Base-by-base conservation (phyloP, 1,140 invertebrate genomes). In the Rhizoglyphus robini region DNA sequence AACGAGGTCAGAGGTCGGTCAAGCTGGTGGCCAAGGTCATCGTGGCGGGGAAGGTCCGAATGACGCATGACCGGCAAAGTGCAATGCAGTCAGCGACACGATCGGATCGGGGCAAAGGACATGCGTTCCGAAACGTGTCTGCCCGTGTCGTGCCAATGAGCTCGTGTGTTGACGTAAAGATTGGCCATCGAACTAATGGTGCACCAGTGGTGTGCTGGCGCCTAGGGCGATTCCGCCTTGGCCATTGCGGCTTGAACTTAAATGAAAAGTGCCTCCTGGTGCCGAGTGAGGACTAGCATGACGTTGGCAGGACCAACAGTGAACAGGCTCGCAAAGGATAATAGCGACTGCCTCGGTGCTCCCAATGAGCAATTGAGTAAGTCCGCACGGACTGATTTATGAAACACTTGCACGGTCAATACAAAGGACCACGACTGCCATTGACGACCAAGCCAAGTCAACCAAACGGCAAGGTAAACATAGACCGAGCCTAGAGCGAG, bases 1-100 rank as follows among this genome's bases (percentile, higher is more conserved):
- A 54, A 11, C 23, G 51, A 54, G 51, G 51, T 54, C 51, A 54
- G 51, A 54, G 51, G 51, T 54, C 51, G 51, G 51, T 54, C 51
- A 54, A 32, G 15, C 36, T 41, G 36, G 36, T 41, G 36, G 51
- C 51, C 51, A 54, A 54, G 51, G 51, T 54, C 51, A 54, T 8
- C 18, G 36, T 41, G 8, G 36, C 36, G 36, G 36, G 36, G 36
- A 41, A 41, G 18, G 36, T 41, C 8, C 36, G 18, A 8, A 41
- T 11, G 36, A 41, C 36, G 36, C 36, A 41, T 41, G 36, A 11
- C 18, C 36, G 18, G 18, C 18, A 8, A 18, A 11, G n/a, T n/a
- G n/a, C n/a, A n/a, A n/a, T n/a, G n/a, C n/a, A n/a, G n/a, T 8
- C 18, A 41, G 36, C 36, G 8, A 41, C 8, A 41, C 36, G 36